Conservation (phyloP, 2,113 vertebrate genomes). For the Carassius gibelio region DNA sequence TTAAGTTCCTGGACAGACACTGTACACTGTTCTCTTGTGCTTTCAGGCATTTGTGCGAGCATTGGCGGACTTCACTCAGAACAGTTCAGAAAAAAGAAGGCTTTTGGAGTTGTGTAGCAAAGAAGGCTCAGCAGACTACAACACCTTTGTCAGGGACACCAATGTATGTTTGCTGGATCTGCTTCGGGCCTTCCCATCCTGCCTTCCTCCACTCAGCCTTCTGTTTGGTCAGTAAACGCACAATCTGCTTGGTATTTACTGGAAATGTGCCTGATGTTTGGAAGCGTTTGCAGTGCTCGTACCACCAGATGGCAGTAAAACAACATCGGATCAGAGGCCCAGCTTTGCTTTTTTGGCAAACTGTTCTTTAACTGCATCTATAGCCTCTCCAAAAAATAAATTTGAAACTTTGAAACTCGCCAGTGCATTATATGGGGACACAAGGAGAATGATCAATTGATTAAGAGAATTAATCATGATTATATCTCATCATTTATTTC, state of each 20-base stretch:
- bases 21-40: conserved; percentile 31
- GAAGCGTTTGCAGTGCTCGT: background rate
- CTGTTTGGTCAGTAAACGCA: conserved; percentile 82
- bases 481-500: background rate
- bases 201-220: conserved; percentile 84
- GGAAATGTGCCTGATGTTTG: background rate
- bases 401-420: background rate
- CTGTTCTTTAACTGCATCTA: background rate
- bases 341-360: background rate
- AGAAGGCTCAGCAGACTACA: conserved; percentile 87
- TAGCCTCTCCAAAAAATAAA: background rate
- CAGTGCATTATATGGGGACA: background rate
- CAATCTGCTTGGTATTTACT: background rate
- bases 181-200: conserved; percentile 86
- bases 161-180: conserved; percentile 80
- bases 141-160: conserved; percentile 78
- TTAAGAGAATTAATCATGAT: background rate
- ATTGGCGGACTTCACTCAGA: conserved; percentile 80
- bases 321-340: background rate
- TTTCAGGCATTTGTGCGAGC: conserved; percentile 86
- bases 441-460: background rate
- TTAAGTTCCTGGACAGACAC: conserved; percentile 15
- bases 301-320: conserved; percentile 50
- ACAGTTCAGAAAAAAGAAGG: conserved; percentile 78
- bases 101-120: conserved; percentile 93